A percentile compares a stretch with the other conserved stretches of the same genome.
These are phyloP conservation scores for Paracentrotus lividus DNA, from an alignment of 53 echinoderm and acorn worm species.

Conservation along the genomic window DNA sequence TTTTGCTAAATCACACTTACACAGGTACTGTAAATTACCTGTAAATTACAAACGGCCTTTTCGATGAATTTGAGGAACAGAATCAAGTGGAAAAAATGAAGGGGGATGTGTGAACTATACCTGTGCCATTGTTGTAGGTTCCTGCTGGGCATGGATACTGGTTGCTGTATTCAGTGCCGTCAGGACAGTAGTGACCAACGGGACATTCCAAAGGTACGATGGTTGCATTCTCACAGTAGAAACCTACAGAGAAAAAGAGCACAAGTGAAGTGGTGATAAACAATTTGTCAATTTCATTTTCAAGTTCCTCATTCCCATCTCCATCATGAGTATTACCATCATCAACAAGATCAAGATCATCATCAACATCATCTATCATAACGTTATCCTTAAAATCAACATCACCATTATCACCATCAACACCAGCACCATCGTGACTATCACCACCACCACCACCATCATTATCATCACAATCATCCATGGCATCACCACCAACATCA, in stretches of 20 bases:
- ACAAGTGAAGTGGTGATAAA: neutral
- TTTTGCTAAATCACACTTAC: too few relatives aligned
- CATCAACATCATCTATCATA: conserved; percentile 23
- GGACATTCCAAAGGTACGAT: conserved; percentile 90
- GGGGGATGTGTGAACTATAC: conserved; percentile 61
- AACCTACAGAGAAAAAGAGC: conserved; percentile 67
- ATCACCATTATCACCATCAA: neutral
- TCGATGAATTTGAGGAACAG: too few relatives aligned
- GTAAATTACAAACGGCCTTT: too few relatives aligned
- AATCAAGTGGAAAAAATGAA: too few relatives aligned
- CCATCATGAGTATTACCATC: too few relatives aligned
- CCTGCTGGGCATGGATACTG: conserved; percentile 93
- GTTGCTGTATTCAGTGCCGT: conserved; percentile 86
- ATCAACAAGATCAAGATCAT: too few relatives aligned
- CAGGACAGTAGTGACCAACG: conserved; percentile 94
- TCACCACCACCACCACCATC: neutral
- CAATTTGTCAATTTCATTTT: neutral
- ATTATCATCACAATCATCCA: conserved; percentile 51
- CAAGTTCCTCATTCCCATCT: too few relatives aligned
- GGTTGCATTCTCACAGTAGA: conserved; percentile 94
- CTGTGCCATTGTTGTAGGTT: conserved; percentile 92
- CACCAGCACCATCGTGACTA: neutral
- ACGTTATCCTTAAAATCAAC: neutral
- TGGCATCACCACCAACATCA: conserved; percentile 49
- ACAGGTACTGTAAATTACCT: too few relatives aligned